Base-by-base conservation (phyloP, 2,113 vertebrate species). In the Syngnathoides biaculeatus region DNA sequence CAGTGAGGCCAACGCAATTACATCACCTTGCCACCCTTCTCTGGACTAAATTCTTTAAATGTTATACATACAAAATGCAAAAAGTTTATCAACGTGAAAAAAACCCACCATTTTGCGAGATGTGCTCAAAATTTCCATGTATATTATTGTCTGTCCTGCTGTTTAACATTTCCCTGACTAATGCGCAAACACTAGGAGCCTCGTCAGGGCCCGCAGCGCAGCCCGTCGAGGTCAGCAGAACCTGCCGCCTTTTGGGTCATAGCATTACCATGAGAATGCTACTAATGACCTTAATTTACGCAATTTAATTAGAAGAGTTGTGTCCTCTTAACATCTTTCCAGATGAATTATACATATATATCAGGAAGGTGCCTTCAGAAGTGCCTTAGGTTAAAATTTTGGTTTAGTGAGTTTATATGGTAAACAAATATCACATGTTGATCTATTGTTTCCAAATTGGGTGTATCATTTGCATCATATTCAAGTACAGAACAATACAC, bases 261-360 rank as follows among this genome's bases (percentile, higher is more conserved):
- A 11, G 17, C 77, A 91, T 92, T 90, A 89, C 76, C 88, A 91
- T 90, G 86, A 85, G 85, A 87, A 91, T 86, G 86, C 87, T 84
- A 85, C 91, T 91, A 91, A 90, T 89, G 88, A 90, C 89, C 88
- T 88, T 91, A 87, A 88, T 90, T 87, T 87, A 87, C 86, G 81
- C 79, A 84, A 84, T 81, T 86, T 88, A 89, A 90, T 92, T 91
- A 87, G 74, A 72, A 69, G 65, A 74, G 80, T 64, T 75, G 77
- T 60, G 72, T 82, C 82, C 78, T 75, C 58, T 67, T 77, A 79
- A 86, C 75, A 83, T 83, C 81, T 79, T 81, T 56, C 64, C 45
- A 38, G 71, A 81, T 91, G 84, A 90, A 89, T 92, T 85, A 91
- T 80, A 82, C 86, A 91, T 85, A 91, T 80, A 82, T 85, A 91